Percentiles rank a stretch among this genome's conserved stretches.
These are phyloP conservation scores for Lepisosteus oculatus DNA, from an alignment of 2,113 vertebrate species.

Conservation along the genomic window DNA sequence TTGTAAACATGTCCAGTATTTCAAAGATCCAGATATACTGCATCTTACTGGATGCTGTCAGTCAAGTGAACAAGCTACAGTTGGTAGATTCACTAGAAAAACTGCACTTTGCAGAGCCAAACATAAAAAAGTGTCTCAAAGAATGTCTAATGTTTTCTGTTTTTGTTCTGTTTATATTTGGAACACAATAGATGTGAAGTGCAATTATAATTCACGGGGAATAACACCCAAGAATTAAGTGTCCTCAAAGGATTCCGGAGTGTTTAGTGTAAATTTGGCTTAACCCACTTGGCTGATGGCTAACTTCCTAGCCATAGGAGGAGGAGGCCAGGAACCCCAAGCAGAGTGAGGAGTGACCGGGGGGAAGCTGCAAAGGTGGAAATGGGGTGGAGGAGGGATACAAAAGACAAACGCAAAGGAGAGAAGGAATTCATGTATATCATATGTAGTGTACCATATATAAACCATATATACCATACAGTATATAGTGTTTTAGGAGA, in stretches of 20 bases:
- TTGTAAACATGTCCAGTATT: slow-evolving; percentile 52
- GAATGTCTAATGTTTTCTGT: neutral
- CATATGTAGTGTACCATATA: too few relatives aligned
- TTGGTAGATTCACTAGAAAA: neutral
- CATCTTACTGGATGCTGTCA: slow-evolving; percentile 29
- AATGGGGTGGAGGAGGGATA: too few relatives aligned
- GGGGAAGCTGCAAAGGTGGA: too few relatives aligned
- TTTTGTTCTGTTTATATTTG: neutral
- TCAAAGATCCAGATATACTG: slow-evolving; percentile 44
- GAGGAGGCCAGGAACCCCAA: neutral
- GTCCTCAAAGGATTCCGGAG: too few relatives aligned
- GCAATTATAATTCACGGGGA: neutral
- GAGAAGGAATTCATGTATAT: neutral
- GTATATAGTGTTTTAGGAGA: too few relatives aligned
- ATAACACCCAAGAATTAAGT: too few relatives aligned
- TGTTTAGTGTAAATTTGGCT: too few relatives aligned
- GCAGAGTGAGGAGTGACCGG: too few relatives aligned
- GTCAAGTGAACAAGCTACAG: slow-evolving; percentile 7
- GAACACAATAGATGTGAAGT: neutral
- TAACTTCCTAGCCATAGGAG: neutral
- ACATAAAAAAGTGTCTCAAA: too few relatives aligned
- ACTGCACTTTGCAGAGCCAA: neutral
- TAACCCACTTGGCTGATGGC: too few relatives aligned
- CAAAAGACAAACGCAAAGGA: too few relatives aligned
- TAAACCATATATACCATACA: too few relatives aligned